A percentile compares a stretch with the other conserved stretches of the same genome.
phyloP scores from a whole-genome alignment of 2,797 vertebrate species.

The Sebastes matsubarae region DNA sequence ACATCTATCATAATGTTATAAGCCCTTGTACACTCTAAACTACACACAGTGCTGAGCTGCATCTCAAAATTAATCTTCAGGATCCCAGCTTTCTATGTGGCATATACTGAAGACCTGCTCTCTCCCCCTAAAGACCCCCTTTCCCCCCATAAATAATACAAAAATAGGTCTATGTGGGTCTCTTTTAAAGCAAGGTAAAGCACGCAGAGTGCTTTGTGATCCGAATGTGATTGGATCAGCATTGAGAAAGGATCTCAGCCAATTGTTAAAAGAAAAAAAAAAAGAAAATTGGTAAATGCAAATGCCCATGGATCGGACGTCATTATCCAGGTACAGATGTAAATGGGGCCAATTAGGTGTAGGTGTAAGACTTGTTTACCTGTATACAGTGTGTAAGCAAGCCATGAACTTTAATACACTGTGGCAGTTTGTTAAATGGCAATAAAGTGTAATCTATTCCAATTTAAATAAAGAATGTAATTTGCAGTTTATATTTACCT shows the following conservation, averaged over 20 bases:
- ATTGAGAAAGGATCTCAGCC: neutral
- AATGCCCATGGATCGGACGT: neutral
- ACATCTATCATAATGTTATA: too few relatives aligned
- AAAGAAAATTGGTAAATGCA: neutral
- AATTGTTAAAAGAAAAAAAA: neutral
- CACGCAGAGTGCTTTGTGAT: neutral
- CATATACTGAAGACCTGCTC: fast-evolving
- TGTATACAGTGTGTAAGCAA: neutral
- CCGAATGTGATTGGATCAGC: neutral
- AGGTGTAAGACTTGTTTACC: neutral
- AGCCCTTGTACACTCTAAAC: too few relatives aligned
- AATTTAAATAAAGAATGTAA: neutral
- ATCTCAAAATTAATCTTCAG: too few relatives aligned
- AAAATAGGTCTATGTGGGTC: neutral
- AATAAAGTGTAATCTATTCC: neutral
- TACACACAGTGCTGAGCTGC: too few relatives aligned
- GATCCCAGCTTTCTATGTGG: neutral
- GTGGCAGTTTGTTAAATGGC: neutral
- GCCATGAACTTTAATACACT: neutral
- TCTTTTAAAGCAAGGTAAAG: neutral
- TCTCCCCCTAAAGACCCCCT: neutral
- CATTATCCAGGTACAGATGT: neutral
- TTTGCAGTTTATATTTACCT: slow-evolving; percentile 8
- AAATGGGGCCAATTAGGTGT: neutral
- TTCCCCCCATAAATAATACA: neutral